A percentile compares a stretch with the other conserved stretches of the same genome.
Evolutionary conservation across 1,140 invertebrate species (phyloP).

Genomic region (Varroa destructor): DNA sequence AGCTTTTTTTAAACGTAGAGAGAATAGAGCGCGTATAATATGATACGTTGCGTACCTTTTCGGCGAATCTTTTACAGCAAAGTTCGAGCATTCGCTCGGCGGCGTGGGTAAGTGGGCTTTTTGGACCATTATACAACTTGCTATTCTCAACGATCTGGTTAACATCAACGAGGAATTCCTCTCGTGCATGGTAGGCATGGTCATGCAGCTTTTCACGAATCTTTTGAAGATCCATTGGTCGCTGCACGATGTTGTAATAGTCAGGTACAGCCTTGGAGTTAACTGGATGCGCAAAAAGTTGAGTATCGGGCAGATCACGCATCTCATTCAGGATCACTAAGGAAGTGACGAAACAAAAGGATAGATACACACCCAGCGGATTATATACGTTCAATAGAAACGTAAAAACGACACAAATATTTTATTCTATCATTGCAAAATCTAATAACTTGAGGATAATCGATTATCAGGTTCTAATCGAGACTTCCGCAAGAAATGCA

Average conservation of each 20-base stretch:
- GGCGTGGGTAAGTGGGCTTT: conserved; percentile 67
- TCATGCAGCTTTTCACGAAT: conserved; percentile 81
- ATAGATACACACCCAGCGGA: too few species aligned
- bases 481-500: not conserved
- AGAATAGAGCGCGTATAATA: not conserved
- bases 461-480: not conserved
- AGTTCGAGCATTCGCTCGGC: conserved; percentile 74
- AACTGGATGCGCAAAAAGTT: conserved; percentile 84
- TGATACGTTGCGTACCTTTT: conserved; percentile 48
- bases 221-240: conserved; percentile 93
- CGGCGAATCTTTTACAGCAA: conserved; percentile 64
- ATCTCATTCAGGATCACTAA: conserved; percentile 77
- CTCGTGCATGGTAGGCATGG: conserved; percentile 81
- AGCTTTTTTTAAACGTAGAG: not conserved
- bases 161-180: conserved; percentile 85
- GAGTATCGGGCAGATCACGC: conserved; percentile 71
- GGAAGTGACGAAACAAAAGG: not conserved
- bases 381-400: too few species aligned
- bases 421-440: too few species aligned
- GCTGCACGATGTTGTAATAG: conserved; percentile 77
- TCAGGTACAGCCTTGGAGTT: conserved; percentile 84
- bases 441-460: not conserved
- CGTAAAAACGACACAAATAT: too few species aligned
- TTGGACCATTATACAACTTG: conserved; percentile 72
- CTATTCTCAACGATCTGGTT: conserved; percentile 94